Evolutionary conservation across 2,113 vertebrate genomes (phyloP), one percentile per base, ranked within the genome.

Genomic region (Bathybates hornii): DNA sequence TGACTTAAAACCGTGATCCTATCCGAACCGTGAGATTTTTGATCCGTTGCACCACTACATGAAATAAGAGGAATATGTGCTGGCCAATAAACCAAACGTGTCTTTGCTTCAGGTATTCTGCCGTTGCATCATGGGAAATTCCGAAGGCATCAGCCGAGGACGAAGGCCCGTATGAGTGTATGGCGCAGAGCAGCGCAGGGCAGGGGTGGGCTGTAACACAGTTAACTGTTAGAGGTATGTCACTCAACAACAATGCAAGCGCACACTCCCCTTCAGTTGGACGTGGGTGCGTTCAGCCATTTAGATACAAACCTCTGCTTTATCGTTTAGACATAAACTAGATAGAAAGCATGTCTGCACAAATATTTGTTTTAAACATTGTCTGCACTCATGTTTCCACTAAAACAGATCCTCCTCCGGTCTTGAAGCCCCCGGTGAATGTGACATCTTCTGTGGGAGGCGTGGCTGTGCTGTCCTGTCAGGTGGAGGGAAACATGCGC

Each of bases 61-160:
- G 38, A 87, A 89, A 83, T 86, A 57, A 27, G 78, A 80, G 80
- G 34, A 53, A 80, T 89, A 48, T 82, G 13, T 81, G 80, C 21
- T 34, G 87, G 50, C 66, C 59, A 83, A n/a, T 6, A 5, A 87
- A 80, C 81, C 86, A 52, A 85, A 63, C 7, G 3, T 86, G 41
- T 91, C 80, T 94, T 85, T 93, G 61, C 32, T 14, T 6, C 11
- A 99, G 98, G 94, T 93, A 84, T 24, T 97, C 95, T 2, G 96
- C 95, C 59, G 96, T 95, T 82, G 94, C 97, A 96, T 98, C 96
- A 90, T 99, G 97, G 97, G 95, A 97, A 91, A 98, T 99, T 90
- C 94, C 95, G 0, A 81, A 83, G 1, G 97, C 92, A 3, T 97
- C 97, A 3, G 86, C 94, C 16, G 93, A 93, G 0, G 97, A 99